A percentile compares a stretch with the other conserved stretches of the same genome.
Conservation (phyloP, 2,113 vertebrate species). For the Daboia siamensis region DNA sequence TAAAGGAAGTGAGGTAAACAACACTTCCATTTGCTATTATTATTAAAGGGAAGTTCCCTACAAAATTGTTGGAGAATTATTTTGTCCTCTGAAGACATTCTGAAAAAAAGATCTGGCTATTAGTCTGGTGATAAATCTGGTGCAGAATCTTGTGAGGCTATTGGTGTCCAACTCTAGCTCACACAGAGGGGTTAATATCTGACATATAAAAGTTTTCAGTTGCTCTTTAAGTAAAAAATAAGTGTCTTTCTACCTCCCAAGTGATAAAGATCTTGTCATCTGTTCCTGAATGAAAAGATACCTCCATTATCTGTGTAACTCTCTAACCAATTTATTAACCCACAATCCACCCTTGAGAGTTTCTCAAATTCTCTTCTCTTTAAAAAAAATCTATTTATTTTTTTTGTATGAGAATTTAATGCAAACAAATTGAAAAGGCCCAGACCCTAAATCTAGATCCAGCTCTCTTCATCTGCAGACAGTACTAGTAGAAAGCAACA, state of each 20-base stretch:
- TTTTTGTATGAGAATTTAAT: background rate
- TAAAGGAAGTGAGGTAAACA: background rate
- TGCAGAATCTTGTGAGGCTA: background rate
- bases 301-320: background rate
- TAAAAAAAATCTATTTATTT: background rate
- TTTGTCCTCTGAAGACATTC: background rate
- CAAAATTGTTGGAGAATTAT: background rate
- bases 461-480: background rate
- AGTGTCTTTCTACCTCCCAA: background rate
- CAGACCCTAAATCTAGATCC: background rate
- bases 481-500: background rate
- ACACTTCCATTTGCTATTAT: background rate
- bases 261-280: conserved; percentile 18
- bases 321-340: background rate
- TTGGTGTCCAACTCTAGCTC: background rate
- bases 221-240: background rate
- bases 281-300: background rate
- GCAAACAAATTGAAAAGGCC: background rate
- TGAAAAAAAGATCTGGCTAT: background rate
- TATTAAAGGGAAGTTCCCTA: background rate
- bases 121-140: background rate
- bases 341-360: background rate
- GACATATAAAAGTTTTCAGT: conserved; percentile 2
- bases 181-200: background rate
- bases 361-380: background rate